These are phyloP conservation scores for Cebidichthys violaceus DNA, from an alignment of 2,113 vertebrate genomes.

Conservation along the genomic window DNA sequence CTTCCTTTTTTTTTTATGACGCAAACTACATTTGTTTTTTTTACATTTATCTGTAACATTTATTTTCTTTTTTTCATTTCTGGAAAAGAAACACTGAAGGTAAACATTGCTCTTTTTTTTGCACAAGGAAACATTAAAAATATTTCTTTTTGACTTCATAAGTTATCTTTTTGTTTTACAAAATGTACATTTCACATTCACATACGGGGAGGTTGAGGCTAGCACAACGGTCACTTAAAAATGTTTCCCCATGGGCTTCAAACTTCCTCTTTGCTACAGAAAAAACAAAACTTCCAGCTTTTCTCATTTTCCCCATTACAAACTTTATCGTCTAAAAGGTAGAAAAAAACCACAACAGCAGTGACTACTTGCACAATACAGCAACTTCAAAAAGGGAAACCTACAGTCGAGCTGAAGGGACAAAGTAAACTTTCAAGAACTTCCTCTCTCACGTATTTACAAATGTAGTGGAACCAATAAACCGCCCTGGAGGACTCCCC, in stretches of 20 bases:
- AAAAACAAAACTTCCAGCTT: neutral
- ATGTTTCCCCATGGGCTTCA: slow-evolving; percentile 51
- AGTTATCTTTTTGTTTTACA: slow-evolving; percentile 82
- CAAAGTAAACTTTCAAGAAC: slow-evolving; percentile 27
- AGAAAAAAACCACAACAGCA: slow-evolving; percentile 41
- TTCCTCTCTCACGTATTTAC: slow-evolving; percentile 20
- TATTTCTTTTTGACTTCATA: slow-evolving; percentile 83
- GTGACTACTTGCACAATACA: slow-evolving; percentile 52
- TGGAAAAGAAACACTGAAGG: slow-evolving; percentile 75
- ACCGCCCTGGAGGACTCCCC: slow-evolving; percentile 8
- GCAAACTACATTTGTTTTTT: slow-evolving; percentile 5
- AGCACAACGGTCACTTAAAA: slow-evolving; percentile 70
- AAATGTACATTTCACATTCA: slow-evolving; percentile 91
- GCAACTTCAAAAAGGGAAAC: slow-evolving; percentile 50
- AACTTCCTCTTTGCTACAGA: slow-evolving; percentile 57
- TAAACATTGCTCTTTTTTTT: slow-evolving; percentile 58
- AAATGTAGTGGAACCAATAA: slow-evolving; percentile 24
- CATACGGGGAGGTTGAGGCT: slow-evolving; percentile 80
- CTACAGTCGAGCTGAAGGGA: slow-evolving; percentile 25
- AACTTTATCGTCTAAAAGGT: slow-evolving; percentile 17
- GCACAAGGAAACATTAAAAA: slow-evolving; percentile 90
- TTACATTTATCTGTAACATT: slow-evolving; percentile 55
- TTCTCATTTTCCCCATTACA: slow-evolving; percentile 7
- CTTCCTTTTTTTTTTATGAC: slow-evolving; percentile 2
- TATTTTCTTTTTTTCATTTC: slow-evolving; percentile 64